Evolutionary conservation across 2,797 vertebrate species (phyloP).

Genomic region (Hylomyscus alleni): DNA sequence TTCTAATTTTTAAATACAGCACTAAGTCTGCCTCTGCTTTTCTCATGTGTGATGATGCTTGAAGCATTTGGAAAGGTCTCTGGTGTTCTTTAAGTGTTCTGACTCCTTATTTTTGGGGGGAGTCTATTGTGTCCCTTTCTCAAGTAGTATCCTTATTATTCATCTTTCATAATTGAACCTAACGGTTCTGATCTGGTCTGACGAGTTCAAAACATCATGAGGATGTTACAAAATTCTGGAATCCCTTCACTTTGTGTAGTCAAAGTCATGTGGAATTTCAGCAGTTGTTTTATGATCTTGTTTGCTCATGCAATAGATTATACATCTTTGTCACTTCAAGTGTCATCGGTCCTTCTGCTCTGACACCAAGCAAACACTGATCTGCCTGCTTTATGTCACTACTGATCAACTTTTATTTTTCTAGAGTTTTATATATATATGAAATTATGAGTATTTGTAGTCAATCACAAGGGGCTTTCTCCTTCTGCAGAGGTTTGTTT

Average conservation of each 20-base stretch:
- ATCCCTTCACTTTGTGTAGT: neutral
- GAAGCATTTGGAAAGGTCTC: conserved; percentile 21
- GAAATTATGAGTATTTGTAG: neutral
- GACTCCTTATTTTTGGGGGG: neutral
- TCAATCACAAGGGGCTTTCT: neutral
- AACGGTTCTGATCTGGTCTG: neutral
- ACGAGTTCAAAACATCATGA: neutral
- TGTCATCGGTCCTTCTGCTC: neutral
- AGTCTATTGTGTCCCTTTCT: neutral
- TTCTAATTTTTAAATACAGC: conserved; percentile 9
- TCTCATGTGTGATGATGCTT: neutral
- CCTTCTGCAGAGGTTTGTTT: neutral
- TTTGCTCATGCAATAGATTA: neutral
- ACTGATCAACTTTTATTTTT: conserved; percentile 43
- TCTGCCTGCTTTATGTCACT: conserved; percentile 14
- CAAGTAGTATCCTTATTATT: neutral
- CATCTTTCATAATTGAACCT: neutral
- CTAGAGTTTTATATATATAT: conserved; percentile 12
- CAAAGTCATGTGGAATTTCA: neutral
- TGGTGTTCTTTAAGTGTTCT: neutral
- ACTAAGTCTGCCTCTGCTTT: neutral
- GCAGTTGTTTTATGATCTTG: neutral
- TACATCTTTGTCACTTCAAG: neutral
- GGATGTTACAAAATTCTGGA: neutral
- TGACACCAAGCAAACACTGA: neutral